Base-by-base conservation (phyloP, 2,113 vertebrate species). In the Irena cyanogastra region DNA sequence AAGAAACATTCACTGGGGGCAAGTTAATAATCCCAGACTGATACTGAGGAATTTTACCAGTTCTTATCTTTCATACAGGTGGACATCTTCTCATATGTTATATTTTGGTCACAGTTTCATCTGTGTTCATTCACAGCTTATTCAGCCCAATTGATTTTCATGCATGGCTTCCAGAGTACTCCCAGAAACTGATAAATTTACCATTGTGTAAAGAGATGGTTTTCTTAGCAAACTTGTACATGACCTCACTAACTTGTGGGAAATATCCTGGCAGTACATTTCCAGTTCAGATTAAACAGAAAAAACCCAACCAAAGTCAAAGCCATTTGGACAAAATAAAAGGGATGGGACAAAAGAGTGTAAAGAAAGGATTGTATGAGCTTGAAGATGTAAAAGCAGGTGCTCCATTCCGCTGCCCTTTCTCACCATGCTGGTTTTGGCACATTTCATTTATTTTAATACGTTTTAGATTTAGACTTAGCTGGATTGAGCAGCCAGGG, bases 391-490 rank as follows among this genome's bases (percentile, higher is more conserved):
- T 35, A 33, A 69, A 65, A 72, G 23, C 39, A 54, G 53, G 6
- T 45, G 39, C 4, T 74, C 21, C 39, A 21, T 78, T 72, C 26
- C n/a, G 0, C n/a, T 57, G 41, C 30, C 27, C 37, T 37, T 72
- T 81, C 54, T 56, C 33, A 28, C 13, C 17, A 0, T 7, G 26
- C 41, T 72, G 41, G 0, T 31, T 72, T 83, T 50, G 72, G 35
- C 30, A 35, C 9, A 1, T 50, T 37, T 39, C 4, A 24, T 81
- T 35, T 27, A 3, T 33, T 92, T 44, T 14, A 52, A 15, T 15
- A 7, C 1, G 1, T 74, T 42, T 78, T 39, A 37, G 57, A 1
- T 35, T 35, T 12, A 19, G 49, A 0, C 10, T 20, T 4, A 54
- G 23, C 31, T 35, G 65, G 3, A 16, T 39, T 33, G 57, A 59